phyloP scores from a whole-genome alignment of 2,888 invertebrate genomes.

The Yponomeuta cagnagella region DNA sequence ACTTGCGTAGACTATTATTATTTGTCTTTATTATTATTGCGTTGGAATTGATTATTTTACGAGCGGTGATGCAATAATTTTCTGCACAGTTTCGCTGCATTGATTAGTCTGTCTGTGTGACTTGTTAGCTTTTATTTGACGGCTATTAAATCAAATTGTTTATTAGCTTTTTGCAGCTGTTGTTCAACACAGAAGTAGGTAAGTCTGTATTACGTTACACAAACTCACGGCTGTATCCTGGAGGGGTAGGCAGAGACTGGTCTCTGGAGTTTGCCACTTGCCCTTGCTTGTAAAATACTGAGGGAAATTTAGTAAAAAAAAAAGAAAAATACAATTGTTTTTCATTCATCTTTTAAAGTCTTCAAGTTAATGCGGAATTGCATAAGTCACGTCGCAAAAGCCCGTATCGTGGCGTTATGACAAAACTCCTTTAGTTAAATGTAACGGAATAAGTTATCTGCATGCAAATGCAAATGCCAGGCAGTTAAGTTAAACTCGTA shows the following conservation, averaged over 20 bases:
- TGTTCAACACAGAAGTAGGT: too few relatives aligned
- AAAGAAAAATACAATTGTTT: too few relatives aligned
- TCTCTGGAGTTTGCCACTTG: too few relatives aligned
- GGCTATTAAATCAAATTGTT: too few relatives aligned
- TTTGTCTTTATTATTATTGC: neutral
- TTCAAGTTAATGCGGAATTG: neutral
- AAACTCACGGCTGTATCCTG: too few relatives aligned
- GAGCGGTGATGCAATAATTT: neutral
- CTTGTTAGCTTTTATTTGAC: too few relatives aligned
- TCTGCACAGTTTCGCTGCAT: neutral
- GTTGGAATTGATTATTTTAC: neutral
- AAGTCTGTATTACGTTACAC: too few relatives aligned
- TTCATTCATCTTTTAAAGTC: neutral
- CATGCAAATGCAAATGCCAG: constrained; percentile 46
- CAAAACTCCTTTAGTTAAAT: constrained; percentile 36
- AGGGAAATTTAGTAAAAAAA: too few relatives aligned
- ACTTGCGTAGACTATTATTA: neutral
- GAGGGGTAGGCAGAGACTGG: too few relatives aligned
- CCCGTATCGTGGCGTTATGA: neutral
- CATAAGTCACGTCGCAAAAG: constrained; percentile 23
- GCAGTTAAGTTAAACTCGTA: constrained; percentile 31
- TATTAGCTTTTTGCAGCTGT: too few relatives aligned
- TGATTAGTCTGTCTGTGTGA: too few relatives aligned
- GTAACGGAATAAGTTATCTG: constrained; percentile 51
- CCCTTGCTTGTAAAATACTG: too few relatives aligned